phyloP scores from a whole-genome alignment of 2,113 vertebrate species.

The Micromys minutus region DNA sequence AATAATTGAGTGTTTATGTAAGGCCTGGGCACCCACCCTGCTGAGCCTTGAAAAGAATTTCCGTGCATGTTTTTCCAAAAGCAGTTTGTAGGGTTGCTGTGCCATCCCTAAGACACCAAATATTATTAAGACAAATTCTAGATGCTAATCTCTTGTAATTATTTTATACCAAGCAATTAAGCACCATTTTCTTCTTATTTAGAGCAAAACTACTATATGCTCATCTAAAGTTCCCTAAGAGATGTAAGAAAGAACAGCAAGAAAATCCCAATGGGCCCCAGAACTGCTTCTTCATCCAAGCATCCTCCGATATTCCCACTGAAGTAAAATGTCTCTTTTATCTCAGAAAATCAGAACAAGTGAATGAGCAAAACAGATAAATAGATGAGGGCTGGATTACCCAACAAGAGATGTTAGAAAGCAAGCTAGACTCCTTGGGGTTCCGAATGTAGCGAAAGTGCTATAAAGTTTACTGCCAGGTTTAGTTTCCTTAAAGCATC shows the following conservation, averaged over 20 bases:
- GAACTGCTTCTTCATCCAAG: not conserved
- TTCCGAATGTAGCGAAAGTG: conserved; percentile 30
- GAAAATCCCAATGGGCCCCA: not conserved
- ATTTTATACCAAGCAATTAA: conserved; percentile 49
- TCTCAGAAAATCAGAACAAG: not conserved
- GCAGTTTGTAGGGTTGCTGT: not conserved
- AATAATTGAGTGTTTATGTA: conserved; percentile 54
- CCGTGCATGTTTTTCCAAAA: conserved; percentile 14
- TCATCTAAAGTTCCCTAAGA: not conserved
- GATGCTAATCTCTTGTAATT: not conserved
- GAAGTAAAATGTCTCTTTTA: conserved; percentile 18
- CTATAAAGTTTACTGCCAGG: not conserved
- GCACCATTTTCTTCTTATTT: not conserved
- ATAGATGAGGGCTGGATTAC: not conserved
- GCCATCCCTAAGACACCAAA: not conserved
- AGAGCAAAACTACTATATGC: not conserved
- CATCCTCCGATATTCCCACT: not conserved
- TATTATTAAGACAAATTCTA: conserved; percentile 25
- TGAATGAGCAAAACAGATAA: not conserved
- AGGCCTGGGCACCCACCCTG: not conserved
- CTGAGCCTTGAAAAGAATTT: conserved; percentile 58
- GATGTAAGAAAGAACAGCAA: not conserved
- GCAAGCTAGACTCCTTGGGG: not conserved
- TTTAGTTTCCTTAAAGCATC: conserved; percentile 44
- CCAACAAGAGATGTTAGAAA: conserved; percentile 8